Evolutionary conservation across 2,113 vertebrate genomes (phyloP), one percentile per base, ranked within the genome.

Genomic region (Corydoras maculifer): DNA sequence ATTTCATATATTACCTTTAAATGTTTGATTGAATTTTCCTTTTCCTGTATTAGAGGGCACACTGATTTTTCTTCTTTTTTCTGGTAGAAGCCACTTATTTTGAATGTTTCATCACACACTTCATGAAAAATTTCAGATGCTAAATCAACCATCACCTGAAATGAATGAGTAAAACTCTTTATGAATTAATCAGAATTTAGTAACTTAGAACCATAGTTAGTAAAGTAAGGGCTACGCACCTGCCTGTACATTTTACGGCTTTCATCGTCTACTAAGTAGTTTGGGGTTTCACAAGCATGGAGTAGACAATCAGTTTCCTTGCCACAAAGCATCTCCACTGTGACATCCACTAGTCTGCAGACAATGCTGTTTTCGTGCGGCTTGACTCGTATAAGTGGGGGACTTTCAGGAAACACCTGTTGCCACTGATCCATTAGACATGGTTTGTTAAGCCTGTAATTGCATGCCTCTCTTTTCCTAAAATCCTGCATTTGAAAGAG

Each of bases 101-200:
- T 76, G 76, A 57, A 53, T 67, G 68, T 15, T 43, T 11, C 69
- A 50, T 51, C 71, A 66, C 77, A 76, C 12, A 84, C 65, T 60
- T 82, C 74, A 64, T 73, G 8, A 0, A 86, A 78, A 66, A 90
- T 6, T 77, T 88, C 84, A 4, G 0, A 50, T n/a, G 83, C 84
- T 77, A 88, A 72, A 72, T 88, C 83, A 70, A 84, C 82, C 77
- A 87, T 75, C 63, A 88, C 72, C 88, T 90, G 68, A 9, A 73
- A 31, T 70, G 57, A 68, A 65, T 31, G 18, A 15, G 15, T 53
- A n/a, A 12, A 7, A 54, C 53, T 49, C 35, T 2, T 57, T 48
- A 9, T 32, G 2, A 69, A 30, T 15, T 43, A 43, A 43, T 43
- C 4, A 4, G 4, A 43, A 43, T 43, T 43, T 43, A 43, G 35